Evolutionary conservation across 2,797 vertebrate species (phyloP).

Genomic region (Diplodus sargus): DNA sequence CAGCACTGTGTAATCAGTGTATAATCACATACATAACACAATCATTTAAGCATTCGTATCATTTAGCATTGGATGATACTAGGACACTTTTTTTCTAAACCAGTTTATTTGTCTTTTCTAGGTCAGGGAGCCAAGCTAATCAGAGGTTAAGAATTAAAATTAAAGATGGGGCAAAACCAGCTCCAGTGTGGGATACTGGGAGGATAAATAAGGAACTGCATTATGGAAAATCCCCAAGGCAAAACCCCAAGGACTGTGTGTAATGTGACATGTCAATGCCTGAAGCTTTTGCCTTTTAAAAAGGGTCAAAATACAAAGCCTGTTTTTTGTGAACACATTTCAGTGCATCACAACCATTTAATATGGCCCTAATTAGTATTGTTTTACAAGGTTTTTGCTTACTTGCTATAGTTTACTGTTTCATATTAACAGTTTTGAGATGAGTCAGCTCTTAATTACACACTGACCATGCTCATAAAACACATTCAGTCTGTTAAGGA

Average conservation of each 20-base stretch:
- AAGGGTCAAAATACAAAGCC: background rate
- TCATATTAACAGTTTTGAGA: constrained; percentile 43
- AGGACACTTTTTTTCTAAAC: constrained; percentile 13
- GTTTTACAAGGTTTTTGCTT: constrained; percentile 9
- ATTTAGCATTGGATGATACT: constrained; percentile 10
- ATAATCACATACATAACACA: background rate
- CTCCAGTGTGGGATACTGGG: constrained; percentile 43
- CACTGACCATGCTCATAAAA: constrained; percentile 59
- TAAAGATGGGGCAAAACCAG: constrained; percentile 59
- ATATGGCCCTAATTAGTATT: constrained; percentile 36
- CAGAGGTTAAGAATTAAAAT: constrained; percentile 62
- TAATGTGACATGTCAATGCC: constrained; percentile 8
- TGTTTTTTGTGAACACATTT: constrained; percentile 22
- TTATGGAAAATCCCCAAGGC: constrained; percentile 54
- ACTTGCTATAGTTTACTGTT: constrained; percentile 36
- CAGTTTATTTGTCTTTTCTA: constrained; percentile 7
- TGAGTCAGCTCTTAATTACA: constrained; percentile 69
- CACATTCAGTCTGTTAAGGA: constrained; percentile 46
- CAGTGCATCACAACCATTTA: constrained; percentile 35
- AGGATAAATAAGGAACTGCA: constrained; percentile 38
- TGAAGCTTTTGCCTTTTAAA: background rate
- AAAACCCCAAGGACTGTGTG: constrained; percentile 18
- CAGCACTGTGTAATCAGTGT: background rate
- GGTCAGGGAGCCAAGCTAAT: constrained; percentile 54
- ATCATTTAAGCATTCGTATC: constrained; percentile 2